Evolutionary conservation across 2,797 vertebrate genomes (phyloP), one percentile per base, ranked within the genome.

Genomic region (Dendrocincla fuliginosa): DNA sequence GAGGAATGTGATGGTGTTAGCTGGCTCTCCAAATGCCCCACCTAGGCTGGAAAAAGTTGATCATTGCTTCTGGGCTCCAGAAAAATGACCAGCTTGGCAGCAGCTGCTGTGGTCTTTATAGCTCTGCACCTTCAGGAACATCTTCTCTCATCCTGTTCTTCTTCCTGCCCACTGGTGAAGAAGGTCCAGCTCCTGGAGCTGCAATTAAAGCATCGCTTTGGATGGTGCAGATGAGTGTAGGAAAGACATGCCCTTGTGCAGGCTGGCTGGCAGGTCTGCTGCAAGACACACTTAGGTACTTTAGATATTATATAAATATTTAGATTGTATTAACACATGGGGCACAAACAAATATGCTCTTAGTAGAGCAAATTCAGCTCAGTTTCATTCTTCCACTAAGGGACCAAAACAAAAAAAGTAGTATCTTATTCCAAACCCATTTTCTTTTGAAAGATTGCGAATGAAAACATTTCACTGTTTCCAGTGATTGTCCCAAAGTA

Each of bases 121-220:
- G 10, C 18, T 61, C 49, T 5, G 2, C 18, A 65, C 15, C 15
- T 76, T 61, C 24, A 52, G 44, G 49, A 52, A 18, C 59, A 42
- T 11, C 53, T 76, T 60, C 9, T 32, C 8, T 77, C 10, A 16
- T 37, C 32, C 22, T 4, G 14, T 68, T 47, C 30, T 18, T 23
- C 39, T 18, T 23, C 32, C 17, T 33, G 27, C 6, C 2, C 0
- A 6, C 20, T 1, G 1, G 33, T 18, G 46, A 46, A 64, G 57
- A 52, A 22, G 4, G 5, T 69, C 44, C 37, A 63, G 49, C 24
- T 81, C 22, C 22, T 47, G 39, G 22, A 35, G 8, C 39, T 64
- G 39, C 30, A 17, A 4, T 57, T 32, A 30, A 30, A 15, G 27
- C 44, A 65, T n/a, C 46, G 13, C 32, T 42, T 4, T 25, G 46